Percentiles rank a stretch among this genome's conserved stretches.
These are phyloP conservation scores for Masnerella sp. DNA, from an alignment of 2,888 invertebrate genomes.

Conservation along the genomic window DNA sequence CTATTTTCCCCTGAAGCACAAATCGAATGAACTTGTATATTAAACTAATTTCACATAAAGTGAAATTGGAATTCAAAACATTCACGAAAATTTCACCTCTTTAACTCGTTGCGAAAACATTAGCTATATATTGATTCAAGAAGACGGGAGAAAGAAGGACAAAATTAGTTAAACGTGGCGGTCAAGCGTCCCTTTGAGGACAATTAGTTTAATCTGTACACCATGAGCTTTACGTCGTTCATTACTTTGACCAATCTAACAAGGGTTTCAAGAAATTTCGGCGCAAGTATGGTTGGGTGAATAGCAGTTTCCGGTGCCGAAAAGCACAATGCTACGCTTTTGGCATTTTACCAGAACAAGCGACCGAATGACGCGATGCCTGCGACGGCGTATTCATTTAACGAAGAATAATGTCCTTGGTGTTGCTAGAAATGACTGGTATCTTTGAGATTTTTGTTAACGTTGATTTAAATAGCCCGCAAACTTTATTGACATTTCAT, in stretches of 20 bases:
- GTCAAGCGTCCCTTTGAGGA: slow-evolving; percentile 35
- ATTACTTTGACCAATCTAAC: slow-evolving; percentile 16
- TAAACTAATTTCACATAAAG: too few relatives aligned
- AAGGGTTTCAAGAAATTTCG: slow-evolving; percentile 58
- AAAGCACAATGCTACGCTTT: slow-evolving; percentile 67
- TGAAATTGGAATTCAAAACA: too few relatives aligned
- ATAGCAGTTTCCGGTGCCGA: slow-evolving; percentile 67
- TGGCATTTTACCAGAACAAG: slow-evolving; percentile 72
- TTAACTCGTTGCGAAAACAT: too few relatives aligned
- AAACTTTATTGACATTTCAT: too few relatives aligned
- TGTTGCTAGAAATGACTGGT: slow-evolving; percentile 55
- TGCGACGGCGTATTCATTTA: slow-evolving; percentile 72
- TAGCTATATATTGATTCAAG: too few relatives aligned
- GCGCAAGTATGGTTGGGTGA: slow-evolving; percentile 45
- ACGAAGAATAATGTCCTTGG: slow-evolving; percentile 64
- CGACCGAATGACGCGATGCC: slow-evolving; percentile 65
- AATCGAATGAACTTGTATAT: too few relatives aligned
- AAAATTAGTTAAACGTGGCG: too few relatives aligned
- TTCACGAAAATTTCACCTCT: too few relatives aligned
- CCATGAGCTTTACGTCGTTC: slow-evolving; percentile 32
- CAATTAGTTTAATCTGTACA: slow-evolving; percentile 36
- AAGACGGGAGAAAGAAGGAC: too few relatives aligned
- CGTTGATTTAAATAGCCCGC: slow-evolving; percentile 58
- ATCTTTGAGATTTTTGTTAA: slow-evolving; percentile 41
- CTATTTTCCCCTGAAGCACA: too few relatives aligned